A percentile compares a stretch with the other conserved stretches of the same genome.
phyloP scores from a whole-genome alignment of 2,113 vertebrate genomes.

The Fregata magnificens region DNA sequence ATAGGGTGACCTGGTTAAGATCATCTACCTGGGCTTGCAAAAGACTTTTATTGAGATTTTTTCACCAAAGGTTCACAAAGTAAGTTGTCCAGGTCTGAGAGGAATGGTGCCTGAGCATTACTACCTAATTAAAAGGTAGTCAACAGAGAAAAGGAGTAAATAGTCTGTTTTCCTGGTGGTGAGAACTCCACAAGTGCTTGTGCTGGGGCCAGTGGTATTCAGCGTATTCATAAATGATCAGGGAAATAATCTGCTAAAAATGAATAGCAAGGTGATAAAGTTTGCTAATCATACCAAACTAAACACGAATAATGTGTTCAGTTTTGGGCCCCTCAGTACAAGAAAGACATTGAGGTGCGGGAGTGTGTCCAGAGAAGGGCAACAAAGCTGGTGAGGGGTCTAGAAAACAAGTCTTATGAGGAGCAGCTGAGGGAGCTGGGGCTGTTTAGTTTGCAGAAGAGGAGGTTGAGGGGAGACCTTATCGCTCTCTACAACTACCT shows the following conservation, averaged over 20 bases:
- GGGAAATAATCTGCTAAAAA: background rate
- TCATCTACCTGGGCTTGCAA: background rate
- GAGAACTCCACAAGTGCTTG: background rate
- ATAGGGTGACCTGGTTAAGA: background rate
- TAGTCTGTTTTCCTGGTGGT: background rate
- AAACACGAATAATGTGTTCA: too few species aligned
- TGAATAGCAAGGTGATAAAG: background rate
- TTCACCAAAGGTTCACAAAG: background rate
- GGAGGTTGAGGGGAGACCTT: too few species aligned
- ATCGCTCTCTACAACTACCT: too few species aligned
- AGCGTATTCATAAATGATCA: background rate
- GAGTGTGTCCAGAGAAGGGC: too few species aligned
- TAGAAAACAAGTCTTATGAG: too few species aligned
- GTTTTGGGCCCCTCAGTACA: too few species aligned
- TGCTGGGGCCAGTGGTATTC: background rate
- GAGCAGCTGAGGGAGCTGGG: too few species aligned
- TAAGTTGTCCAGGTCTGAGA: background rate
- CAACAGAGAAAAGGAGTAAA: background rate
- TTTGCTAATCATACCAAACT: background rate
- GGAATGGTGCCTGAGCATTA: background rate
- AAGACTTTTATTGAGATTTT: background rate
- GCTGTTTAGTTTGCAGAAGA: too few species aligned
- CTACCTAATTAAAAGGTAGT: background rate
- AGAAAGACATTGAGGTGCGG: too few species aligned
- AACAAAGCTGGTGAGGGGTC: too few species aligned